phyloP scores from a whole-genome alignment of 2,888 invertebrate genomes.

The Lithodes maja region DNA sequence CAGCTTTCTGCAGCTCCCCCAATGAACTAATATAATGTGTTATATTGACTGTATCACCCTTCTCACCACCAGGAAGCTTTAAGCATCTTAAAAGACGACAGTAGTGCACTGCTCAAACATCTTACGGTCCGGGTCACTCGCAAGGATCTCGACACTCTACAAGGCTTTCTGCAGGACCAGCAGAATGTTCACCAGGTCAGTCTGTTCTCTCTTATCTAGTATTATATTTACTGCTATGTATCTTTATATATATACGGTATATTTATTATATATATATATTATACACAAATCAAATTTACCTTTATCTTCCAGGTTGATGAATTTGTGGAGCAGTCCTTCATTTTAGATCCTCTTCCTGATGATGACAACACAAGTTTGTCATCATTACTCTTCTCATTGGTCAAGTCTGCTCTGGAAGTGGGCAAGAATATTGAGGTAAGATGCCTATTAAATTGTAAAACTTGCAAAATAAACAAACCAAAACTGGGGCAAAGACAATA shows the following conservation, averaged over 20 bases:
- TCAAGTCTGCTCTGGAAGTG: background rate
- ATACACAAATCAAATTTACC: background rate
- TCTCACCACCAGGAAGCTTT: background rate
- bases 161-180: background rate
- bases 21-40: too few species aligned
- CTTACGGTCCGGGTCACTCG: background rate
- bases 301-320: constrained; percentile 38
- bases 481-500: too few species aligned
- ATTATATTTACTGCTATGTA: background rate
- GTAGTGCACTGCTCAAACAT: constrained; percentile 3
- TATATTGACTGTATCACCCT: too few species aligned
- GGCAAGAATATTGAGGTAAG: constrained; percentile 48
- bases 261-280: background rate
- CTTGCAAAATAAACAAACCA: too few species aligned
- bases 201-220: background rate
- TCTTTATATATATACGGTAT: background rate
- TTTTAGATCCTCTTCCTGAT: background rate
- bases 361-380: background rate
- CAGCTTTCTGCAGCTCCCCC: too few species aligned
- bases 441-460: too few species aligned
- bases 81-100: constrained; percentile 18
- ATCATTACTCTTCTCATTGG: background rate
- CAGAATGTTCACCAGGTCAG: constrained; percentile 6
- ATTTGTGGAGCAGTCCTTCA: constrained; percentile 21
- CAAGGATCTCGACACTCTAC: background rate